Evolutionary conservation across 2,113 vertebrate species (phyloP), one percentile per base, ranked within the genome.

Genomic region (Xiphorhynchus elegans): DNA sequence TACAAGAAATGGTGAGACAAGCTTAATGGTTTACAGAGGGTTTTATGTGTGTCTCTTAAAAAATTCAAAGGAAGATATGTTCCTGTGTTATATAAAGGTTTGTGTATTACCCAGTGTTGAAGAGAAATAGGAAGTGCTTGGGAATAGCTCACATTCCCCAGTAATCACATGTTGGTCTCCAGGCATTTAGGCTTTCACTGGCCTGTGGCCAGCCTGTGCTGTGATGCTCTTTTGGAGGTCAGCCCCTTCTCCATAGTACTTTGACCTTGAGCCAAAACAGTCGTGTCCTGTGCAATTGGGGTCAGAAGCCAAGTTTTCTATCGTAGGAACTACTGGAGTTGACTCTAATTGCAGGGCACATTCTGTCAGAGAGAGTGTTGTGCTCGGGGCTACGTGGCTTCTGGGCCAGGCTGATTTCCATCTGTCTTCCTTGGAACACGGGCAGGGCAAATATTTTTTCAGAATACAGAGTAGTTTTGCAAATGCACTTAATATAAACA

Each of bases 211-310:
- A 96, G 82, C 64, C 83, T 85, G 73, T 83, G 33, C 87, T 80
- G 68, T 20, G 86, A 67, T 91, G 86, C 47, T 90, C 21, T 93
- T 94, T 70, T 84, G 70, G 75, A 95, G 85, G 68, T 96, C 90
- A 90, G 33, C 23, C 44, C 55, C 39, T 64, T 83, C 83, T 84
- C 86, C n/a, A 8, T 44, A 79, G 75, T 67, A 1, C 76, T 92
- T 86, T 85, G 94, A 96, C 95, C 92, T 90, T 94, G 76, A 87
- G 83, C 56, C 66, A 68, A 8, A 89, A 6, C 90, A 79, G 86
- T 69, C 49, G 0, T 78, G 92, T 84, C 88, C 93, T 84, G 66
- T 86, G 90, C 85, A 84, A 1, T 13, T 87, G 89, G 73, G 90
- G 93, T 95, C 80, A 82, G 80, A 90, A 94, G 73, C 73, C 68